Conservation (phyloP, 2,797 vertebrate species). For the Holocentrus rufus region DNA sequence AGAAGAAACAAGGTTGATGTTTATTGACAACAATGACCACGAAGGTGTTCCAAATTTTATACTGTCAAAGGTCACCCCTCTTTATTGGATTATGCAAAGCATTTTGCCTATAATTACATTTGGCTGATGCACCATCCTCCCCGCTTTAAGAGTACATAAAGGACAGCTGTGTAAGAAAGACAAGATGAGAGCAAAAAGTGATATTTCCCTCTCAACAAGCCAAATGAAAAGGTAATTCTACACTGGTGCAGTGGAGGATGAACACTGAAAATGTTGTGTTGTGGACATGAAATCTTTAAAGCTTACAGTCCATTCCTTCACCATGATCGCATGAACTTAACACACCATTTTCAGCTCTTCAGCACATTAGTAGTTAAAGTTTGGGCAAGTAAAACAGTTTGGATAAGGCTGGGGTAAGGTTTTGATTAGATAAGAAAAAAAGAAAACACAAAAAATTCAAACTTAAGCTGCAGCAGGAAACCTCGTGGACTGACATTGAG, state of each 20-base stretch:
- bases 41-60: conserved; percentile 7
- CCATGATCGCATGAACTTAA: too few relatives aligned
- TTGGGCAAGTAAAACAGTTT: too few relatives aligned
- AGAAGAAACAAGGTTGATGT: conserved; percentile 14
- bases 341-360: too few relatives aligned
- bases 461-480: too few relatives aligned
- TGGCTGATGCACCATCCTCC: neutral
- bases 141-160: neutral
- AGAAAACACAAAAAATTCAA: too few relatives aligned
- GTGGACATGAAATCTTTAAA: too few relatives aligned
- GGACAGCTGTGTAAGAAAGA: neutral
- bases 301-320: too few relatives aligned
- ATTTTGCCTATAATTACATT: conserved; percentile 19
- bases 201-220: neutral
- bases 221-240: neutral
- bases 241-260: neutral
- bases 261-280: neutral
- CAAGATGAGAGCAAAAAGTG: neutral
- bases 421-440: too few relatives aligned
- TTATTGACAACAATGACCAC: neutral
- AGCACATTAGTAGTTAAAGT: too few relatives aligned
- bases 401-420: too few relatives aligned
- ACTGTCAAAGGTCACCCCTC: conserved; percentile 17
- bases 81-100: neutral
- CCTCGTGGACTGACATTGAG: too few relatives aligned